phyloP scores from a whole-genome alignment of 2,797 vertebrate genomes.

The Chelonia mydas region DNA sequence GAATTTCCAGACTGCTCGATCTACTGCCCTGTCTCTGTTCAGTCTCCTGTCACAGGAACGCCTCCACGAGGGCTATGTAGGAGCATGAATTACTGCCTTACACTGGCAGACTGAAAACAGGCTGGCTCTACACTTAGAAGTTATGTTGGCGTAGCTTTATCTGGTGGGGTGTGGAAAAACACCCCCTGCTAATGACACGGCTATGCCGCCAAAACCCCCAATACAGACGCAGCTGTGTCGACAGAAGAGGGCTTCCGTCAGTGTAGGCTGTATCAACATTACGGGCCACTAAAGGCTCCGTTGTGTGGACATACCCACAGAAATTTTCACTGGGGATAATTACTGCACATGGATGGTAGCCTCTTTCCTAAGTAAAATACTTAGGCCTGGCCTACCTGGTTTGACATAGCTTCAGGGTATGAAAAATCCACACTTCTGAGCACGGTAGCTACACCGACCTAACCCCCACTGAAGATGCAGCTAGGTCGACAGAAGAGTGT shows the following conservation, averaged over 20 bases:
- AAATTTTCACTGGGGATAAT: conserved; percentile 10
- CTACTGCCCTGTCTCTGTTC: background rate
- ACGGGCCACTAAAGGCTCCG: background rate
- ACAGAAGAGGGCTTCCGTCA: background rate
- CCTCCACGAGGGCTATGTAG: conserved; percentile 54
- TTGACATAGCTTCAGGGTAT: background rate
- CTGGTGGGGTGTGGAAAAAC: background rate
- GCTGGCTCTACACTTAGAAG: background rate
- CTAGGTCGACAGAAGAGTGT: background rate
- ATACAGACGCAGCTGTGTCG: background rate
- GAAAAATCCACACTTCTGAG: background rate
- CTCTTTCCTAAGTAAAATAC: conserved; percentile 55
- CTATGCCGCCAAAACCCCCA: background rate
- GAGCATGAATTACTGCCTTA: background rate
- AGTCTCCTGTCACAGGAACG: conserved; percentile 21
- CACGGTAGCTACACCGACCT: background rate
- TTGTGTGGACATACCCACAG: background rate
- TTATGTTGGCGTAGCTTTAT: background rate
- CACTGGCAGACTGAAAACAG: conserved; percentile 27
- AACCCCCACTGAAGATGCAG: background rate
- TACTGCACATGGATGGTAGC: background rate
- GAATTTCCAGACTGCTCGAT: conserved; percentile 52
- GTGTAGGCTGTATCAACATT: background rate
- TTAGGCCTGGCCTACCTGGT: background rate
- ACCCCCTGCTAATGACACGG: background rate